phyloP scores from a whole-genome alignment of 2,888 invertebrate genomes.

The Thera obeliscata region DNA sequence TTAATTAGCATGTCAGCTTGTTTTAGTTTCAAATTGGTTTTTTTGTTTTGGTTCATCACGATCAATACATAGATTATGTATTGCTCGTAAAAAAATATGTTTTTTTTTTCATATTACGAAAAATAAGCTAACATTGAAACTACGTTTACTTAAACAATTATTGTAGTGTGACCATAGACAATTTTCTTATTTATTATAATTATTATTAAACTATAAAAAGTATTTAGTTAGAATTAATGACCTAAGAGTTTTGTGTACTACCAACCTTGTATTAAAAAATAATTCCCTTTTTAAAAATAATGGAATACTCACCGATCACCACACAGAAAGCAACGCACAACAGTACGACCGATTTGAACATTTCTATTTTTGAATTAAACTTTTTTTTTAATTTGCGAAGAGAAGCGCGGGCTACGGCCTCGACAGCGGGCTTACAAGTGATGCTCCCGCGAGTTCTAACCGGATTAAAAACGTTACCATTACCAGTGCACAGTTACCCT shows the following conservation, averaged over 20 bases:
- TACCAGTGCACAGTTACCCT: constrained; percentile 54
- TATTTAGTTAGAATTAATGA: not conserved
- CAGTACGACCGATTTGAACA: constrained; percentile 70
- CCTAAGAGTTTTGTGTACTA: too few species aligned
- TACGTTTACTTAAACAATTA: not conserved
- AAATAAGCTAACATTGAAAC: constrained; percentile 4
- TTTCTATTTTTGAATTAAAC: constrained; percentile 48
- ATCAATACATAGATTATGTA: constrained; percentile 1
- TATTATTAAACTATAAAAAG: not conserved
- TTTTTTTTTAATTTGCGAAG: constrained; percentile 44
- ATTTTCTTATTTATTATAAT: not conserved
- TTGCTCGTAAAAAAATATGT: constrained; percentile 14
- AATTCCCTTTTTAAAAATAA: constrained; percentile 1
- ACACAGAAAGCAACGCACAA: constrained; percentile 71
- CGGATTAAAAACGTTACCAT: constrained; percentile 70
- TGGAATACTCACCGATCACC: constrained; percentile 68
- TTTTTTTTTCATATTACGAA: constrained; percentile 15
- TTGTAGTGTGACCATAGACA: not conserved
- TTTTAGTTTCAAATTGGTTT: constrained; percentile 52
- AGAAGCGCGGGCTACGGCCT: constrained; percentile 56
- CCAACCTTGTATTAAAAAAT: not conserved
- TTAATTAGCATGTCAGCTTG: constrained; percentile 54
- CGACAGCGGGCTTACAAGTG: constrained; percentile 69
- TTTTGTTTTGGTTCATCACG: constrained; percentile 40
- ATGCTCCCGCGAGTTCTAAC: constrained; percentile 66